Conservation (phyloP, 2,888 invertebrate genomes). For the Hypolimnas misippus region DNA sequence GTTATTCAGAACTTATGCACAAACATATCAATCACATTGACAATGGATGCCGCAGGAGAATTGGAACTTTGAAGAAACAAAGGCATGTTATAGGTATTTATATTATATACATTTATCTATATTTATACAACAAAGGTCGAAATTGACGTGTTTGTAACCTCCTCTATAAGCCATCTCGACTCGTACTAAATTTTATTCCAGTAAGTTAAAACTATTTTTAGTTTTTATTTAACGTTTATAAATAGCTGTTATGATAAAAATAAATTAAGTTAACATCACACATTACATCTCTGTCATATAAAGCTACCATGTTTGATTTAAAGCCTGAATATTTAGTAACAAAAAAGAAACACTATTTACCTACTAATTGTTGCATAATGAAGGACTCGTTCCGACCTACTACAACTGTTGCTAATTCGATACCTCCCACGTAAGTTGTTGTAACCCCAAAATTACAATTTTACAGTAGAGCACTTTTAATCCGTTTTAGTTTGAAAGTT, state of each 20-base stretch:
- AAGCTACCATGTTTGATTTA: background rate
- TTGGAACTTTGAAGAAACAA: slow-evolving; percentile 23
- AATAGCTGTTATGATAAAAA: too few relatives aligned
- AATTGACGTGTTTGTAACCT: too few relatives aligned
- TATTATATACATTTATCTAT: background rate
- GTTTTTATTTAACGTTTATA: too few relatives aligned
- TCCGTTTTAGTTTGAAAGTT: too few relatives aligned
- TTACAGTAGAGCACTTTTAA: too few relatives aligned
- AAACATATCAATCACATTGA: slow-evolving; percentile 45
- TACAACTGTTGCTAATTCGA: background rate
- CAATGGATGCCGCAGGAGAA: slow-evolving; percentile 42
- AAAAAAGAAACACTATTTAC: background rate
- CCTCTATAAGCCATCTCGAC: too few relatives aligned
- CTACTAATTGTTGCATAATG: background rate
- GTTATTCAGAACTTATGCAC: slow-evolving; percentile 32
- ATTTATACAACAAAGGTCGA: too few relatives aligned
- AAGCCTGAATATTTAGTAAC: background rate
- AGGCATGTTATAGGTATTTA: slow-evolving; percentile 1
- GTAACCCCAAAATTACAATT: too few relatives aligned
- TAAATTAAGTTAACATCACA: too few relatives aligned
- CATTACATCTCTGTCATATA: too few relatives aligned
- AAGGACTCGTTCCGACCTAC: background rate
- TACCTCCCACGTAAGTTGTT: too few relatives aligned
- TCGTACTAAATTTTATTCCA: too few relatives aligned
- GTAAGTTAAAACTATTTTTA: background rate